Conservation (phyloP, 1,140 invertebrate genomes). For the Pissodes strobi region DNA sequence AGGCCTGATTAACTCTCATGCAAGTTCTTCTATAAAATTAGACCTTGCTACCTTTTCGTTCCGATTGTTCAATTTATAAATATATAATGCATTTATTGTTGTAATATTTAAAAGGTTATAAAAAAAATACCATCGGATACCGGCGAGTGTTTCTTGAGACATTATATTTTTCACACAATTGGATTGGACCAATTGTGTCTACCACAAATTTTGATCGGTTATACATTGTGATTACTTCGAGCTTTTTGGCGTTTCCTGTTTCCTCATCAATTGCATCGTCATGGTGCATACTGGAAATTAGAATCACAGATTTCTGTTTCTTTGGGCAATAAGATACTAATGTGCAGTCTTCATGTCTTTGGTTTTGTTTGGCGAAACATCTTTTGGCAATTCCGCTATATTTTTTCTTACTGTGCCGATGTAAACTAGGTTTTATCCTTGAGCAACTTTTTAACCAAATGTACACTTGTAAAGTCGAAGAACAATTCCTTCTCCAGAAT, state of each 20-base stretch:
- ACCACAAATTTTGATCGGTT: conserved; percentile 55
- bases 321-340: conserved; percentile 46
- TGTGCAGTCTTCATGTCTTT: conserved; percentile 25
- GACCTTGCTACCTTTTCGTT: not conserved
- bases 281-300: conserved; percentile 46
- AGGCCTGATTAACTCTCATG: conserved; percentile 6
- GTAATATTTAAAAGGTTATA: conserved; percentile 17
- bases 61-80: conserved; percentile 4
- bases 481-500: conserved; percentile 20
- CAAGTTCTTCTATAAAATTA: not conserved
- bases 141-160: conserved; percentile 39
- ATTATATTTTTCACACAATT: conserved; percentile 51
- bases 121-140: conserved; percentile 27
- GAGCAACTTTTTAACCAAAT: conserved; percentile 17
- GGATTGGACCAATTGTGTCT: conserved; percentile 54
- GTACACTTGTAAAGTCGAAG: conserved; percentile 30
- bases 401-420: conserved; percentile 45
- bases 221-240: conserved; percentile 51
- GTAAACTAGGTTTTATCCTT: conserved; percentile 26
- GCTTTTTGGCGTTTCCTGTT: conserved; percentile 40
- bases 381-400: conserved; percentile 50
- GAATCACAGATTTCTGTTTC: conserved; percentile 39
- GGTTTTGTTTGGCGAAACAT: conserved; percentile 38
- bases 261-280: conserved; percentile 40
- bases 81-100: not conserved